Evolutionary conservation across 1,140 invertebrate species (phyloP).

Genomic region (Polypedilum pembai): DNA sequence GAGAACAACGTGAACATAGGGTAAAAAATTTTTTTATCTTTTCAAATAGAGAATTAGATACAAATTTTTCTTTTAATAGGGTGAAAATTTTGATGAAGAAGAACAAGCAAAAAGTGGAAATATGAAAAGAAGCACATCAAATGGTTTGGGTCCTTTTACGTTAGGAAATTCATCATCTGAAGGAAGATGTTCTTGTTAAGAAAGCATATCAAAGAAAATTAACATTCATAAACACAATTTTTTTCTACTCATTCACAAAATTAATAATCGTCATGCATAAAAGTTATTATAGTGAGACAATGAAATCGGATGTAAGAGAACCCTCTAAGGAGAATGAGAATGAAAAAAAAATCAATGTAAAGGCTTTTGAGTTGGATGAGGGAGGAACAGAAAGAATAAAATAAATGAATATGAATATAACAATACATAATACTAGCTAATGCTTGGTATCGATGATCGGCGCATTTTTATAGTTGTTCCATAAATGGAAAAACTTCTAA

Average conservation of each 20-base stretch:
- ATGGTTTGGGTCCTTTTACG: slow-evolving; percentile 42
- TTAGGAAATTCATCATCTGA: slow-evolving; percentile 40
- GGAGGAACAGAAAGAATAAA: background rate
- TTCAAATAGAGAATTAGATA: no score
- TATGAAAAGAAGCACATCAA: slow-evolving; percentile 41
- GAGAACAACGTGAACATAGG: slow-evolving; percentile 66
- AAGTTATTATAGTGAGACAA: background rate
- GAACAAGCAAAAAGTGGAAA: slow-evolving; percentile 37
- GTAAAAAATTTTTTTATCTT: slow-evolving; percentile 45
- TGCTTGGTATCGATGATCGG: background rate
- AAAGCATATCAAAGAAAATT: background rate
- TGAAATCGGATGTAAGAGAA: background rate
- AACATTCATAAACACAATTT: background rate
- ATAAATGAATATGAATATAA: background rate
- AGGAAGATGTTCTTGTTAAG: slow-evolving; percentile 42
- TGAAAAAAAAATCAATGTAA: background rate
- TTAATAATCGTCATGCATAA: background rate
- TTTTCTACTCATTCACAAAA: background rate
- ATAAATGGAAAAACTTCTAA: no score
- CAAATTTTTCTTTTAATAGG: slow-evolving; percentile 33
- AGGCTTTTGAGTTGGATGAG: background rate
- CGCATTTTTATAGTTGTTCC: no score
- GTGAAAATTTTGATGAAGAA: slow-evolving; percentile 43
- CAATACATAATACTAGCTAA: background rate
- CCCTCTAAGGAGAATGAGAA: background rate